These are phyloP conservation scores for Dinocampus coccinellae DNA, from an alignment of 2,888 invertebrate species.

Conservation along the genomic window DNA sequence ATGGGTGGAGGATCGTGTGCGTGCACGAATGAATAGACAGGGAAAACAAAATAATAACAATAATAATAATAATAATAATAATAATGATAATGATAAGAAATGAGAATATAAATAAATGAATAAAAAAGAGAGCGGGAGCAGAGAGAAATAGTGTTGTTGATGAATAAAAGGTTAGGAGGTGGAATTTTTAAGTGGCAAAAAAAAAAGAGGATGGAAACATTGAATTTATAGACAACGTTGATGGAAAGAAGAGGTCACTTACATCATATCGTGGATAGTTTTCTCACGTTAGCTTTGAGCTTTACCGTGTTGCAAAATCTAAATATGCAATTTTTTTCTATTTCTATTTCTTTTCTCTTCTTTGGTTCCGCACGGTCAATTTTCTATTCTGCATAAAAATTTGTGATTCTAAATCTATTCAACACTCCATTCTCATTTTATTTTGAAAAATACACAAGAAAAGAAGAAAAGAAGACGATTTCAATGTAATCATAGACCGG, in stretches of 20 bases:
- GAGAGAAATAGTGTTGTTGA: constrained; percentile 1
- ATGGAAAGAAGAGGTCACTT: constrained; percentile 45
- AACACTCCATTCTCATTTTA: no score
- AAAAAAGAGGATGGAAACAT: not conserved
- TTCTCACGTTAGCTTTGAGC: constrained; percentile 47
- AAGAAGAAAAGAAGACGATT: not conserved
- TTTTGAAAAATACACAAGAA: not conserved
- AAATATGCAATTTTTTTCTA: constrained; percentile 5
- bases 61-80: no score
- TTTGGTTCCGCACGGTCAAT: not conserved
- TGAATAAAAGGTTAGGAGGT: not conserved
- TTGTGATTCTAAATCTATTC: no score
- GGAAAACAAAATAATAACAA: no score
- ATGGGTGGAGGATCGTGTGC: constrained; percentile 22
- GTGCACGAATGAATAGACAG: constrained; percentile 26
- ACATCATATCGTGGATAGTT: constrained; percentile 45
- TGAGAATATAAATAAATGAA: constrained; percentile 32
- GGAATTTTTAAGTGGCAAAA: not conserved
- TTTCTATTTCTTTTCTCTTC: constrained; percentile 17
- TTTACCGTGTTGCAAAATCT: constrained; percentile 8
- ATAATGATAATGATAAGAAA: constrained; percentile 33
- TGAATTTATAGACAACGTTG: not conserved
- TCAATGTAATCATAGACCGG: constrained; percentile 36
- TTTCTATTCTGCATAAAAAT: no score
- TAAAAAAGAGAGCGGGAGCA: constrained; percentile 21